A percentile compares a stretch with the other conserved stretches of the same genome.
phyloP scores from a whole-genome alignment of 2,797 vertebrate species.

The Periparus ater region DNA sequence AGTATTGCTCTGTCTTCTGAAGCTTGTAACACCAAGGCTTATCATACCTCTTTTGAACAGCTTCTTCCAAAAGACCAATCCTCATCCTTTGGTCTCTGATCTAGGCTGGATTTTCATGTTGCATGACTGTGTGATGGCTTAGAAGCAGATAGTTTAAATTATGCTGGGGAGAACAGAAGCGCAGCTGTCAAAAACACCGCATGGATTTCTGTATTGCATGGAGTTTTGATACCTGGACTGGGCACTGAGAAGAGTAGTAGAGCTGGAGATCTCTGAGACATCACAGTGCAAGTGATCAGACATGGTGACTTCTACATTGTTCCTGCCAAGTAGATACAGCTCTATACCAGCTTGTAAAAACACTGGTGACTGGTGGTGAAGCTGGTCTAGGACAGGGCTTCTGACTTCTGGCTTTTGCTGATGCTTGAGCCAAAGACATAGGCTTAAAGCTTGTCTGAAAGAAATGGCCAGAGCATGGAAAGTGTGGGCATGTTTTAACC shows the following conservation, averaged over 20 bases:
- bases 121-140: not conserved
- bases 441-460: not conserved
- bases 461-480: not conserved
- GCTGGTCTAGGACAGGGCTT: not conserved
- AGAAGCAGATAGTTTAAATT: not conserved
- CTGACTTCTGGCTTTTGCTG: not conserved
- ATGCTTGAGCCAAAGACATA: not conserved
- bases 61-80: not conserved
- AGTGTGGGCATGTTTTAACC: not conserved
- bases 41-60: not conserved
- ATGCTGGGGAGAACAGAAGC: not conserved
- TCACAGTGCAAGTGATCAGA: not conserved
- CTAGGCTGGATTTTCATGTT: not conserved
- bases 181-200: not conserved
- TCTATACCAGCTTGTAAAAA: not conserved
- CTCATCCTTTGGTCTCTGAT: not conserved
- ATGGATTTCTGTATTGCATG: not conserved
- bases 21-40: not conserved
- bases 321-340: accelerated
- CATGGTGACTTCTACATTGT: not conserved
- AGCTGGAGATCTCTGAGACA: not conserved
- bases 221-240: not conserved
- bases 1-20: not conserved
- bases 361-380: not conserved
- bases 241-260: not conserved